A percentile compares a stretch with the other conserved stretches of the same genome.
Evolutionary conservation across 1,140 invertebrate species (phyloP).

Genomic region (Scaptodrosophila lebanonensis): DNA sequence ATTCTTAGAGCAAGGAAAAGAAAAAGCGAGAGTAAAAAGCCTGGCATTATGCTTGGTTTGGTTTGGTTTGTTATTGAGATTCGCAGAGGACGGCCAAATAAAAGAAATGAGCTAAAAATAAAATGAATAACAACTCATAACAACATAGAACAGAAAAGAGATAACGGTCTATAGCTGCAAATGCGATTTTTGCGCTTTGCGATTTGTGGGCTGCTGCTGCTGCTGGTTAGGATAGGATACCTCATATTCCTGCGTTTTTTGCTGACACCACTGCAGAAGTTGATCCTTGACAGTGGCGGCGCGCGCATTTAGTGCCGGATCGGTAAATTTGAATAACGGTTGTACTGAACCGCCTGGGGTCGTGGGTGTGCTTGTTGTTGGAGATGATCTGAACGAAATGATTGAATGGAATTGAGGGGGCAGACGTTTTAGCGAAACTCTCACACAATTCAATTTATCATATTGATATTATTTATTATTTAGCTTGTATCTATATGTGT

Average conservation of each 20-base stretch:
- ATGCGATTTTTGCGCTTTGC: conserved; percentile 20
- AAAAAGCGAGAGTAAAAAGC: too few species aligned
- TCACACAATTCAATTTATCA: conserved; percentile 42
- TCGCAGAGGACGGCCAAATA: too few species aligned
- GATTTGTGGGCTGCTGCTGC: conserved; percentile 17
- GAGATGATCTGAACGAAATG: conserved; percentile 80
- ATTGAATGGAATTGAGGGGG: conserved; percentile 57
- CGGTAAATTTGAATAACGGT: conserved; percentile 91
- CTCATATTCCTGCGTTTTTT: conserved; percentile 97
- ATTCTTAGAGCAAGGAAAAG: too few species aligned
- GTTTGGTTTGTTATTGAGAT: too few species aligned
- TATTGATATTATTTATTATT: conserved; percentile 19
- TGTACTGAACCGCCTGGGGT: conserved; percentile 78
- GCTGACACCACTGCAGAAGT: conserved; percentile 95
- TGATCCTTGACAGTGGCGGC: conserved; percentile 96
- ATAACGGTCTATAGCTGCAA: too few species aligned
- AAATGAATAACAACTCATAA: too few species aligned
- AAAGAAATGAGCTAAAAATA: too few species aligned
- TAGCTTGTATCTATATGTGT: conserved; percentile 32
- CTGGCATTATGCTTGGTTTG: too few species aligned
- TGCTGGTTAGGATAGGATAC: conserved; percentile 79
- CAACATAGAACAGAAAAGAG: too few species aligned
- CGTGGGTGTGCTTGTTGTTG: conserved; percentile 81
- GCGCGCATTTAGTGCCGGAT: conserved; percentile 89
- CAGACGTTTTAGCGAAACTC: conserved; percentile 72